These are phyloP conservation scores for Pachypanchax playfairii DNA, from an alignment of 2,113 vertebrate species.

Conservation along the genomic window DNA sequence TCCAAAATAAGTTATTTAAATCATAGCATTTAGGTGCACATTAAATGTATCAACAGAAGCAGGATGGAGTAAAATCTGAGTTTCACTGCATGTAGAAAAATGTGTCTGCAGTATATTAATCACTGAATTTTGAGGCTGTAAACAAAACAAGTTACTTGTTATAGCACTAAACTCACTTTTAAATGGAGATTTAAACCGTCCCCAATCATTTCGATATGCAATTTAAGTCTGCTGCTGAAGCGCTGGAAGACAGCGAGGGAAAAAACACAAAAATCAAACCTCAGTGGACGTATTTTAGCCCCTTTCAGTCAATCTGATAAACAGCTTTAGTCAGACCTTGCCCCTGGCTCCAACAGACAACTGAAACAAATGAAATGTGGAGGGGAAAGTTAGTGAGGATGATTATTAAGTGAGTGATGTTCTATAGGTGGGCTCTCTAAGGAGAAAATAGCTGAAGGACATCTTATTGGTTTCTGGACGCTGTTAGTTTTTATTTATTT, in stretches of 20 bases:
- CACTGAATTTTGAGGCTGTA: background rate
- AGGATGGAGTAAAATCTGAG: background rate
- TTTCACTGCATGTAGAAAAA: background rate
- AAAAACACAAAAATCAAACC: conserved; percentile 38
- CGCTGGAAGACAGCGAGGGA: conserved; percentile 11
- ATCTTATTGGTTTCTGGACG: conserved; percentile 29
- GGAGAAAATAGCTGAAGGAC: conserved; percentile 47
- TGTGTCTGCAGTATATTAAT: background rate
- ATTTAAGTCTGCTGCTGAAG: background rate
- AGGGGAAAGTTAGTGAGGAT: conserved; percentile 16
- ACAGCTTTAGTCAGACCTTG: conserved; percentile 44
- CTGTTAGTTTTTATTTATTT: conserved; percentile 13
- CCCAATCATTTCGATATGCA: background rate
- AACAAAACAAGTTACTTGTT: background rate
- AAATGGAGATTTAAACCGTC: background rate
- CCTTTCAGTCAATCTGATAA: conserved; percentile 32
- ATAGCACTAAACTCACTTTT: background rate
- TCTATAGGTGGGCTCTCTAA: conserved; percentile 27
- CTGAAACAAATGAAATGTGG: conserved; percentile 37
- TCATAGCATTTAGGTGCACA: background rate
- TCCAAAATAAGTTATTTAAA: background rate
- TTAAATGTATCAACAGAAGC: background rate
- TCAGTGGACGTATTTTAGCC: conserved; percentile 29
- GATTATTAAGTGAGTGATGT: conserved; percentile 48
- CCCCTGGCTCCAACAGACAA: conserved; percentile 10